Conservation (phyloP, 2,888 invertebrate genomes). For the Drosophila parthenogenetica region DNA sequence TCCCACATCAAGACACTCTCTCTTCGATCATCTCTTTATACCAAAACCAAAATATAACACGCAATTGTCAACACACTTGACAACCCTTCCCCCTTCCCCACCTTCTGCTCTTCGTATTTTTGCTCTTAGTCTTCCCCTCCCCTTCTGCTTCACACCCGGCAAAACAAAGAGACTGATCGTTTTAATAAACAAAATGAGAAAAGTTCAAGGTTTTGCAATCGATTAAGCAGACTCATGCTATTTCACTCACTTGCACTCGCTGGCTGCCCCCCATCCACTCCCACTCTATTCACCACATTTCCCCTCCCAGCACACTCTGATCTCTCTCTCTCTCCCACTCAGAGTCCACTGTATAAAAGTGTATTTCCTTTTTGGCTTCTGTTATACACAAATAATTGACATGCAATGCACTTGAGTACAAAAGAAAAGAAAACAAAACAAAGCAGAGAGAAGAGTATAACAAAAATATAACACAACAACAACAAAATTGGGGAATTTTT, state of each 20-base stretch:
- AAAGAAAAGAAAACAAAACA: slow-evolving; percentile 42
- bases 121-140: neutral
- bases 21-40: slow-evolving; percentile 1
- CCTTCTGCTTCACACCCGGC: neutral
- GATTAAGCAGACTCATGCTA: slow-evolving; percentile 26
- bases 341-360: neutral
- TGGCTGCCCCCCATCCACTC: neutral
- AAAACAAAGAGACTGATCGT: slow-evolving; percentile 29
- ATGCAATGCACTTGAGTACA: slow-evolving; percentile 56
- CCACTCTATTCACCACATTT: no score
- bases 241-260: slow-evolving; percentile 2
- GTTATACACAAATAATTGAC: slow-evolving; percentile 15
- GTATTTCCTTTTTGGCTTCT: slow-evolving; percentile 42
- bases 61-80: slow-evolving; percentile 31
- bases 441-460: slow-evolving; percentile 14
- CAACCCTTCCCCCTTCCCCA: neutral
- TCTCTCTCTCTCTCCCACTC: neutral
- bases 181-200: slow-evolving; percentile 42
- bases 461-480: slow-evolving; percentile 8
- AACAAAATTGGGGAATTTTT: slow-evolving; percentile 10
- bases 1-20: neutral
- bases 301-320: neutral
- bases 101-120: no score
- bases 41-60: slow-evolving; percentile 34
- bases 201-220: slow-evolving; percentile 59